Base-by-base conservation (phyloP, 2,888 invertebrate species). In the Punctoribates punctum region DNA sequence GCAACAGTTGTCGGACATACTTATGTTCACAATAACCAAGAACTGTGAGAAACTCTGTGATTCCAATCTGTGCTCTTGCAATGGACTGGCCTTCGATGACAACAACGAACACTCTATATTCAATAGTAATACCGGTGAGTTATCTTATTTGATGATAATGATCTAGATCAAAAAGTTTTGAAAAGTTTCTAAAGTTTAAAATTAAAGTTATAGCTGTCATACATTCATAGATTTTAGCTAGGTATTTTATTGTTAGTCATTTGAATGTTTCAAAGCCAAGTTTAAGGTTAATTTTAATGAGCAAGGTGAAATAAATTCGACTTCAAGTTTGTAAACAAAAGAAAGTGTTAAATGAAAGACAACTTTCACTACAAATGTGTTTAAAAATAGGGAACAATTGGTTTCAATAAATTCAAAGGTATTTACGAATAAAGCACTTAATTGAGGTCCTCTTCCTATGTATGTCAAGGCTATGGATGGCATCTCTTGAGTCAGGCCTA, bases 381-480 rank as follows among this genome's bases (percentile, higher is more conserved):
- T 11, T 42, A 42, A 42, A 42, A 42, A 42, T 42, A 42, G 42
- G 11, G 11, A 42, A 42, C 13, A 42, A 42, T 13, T 42, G 42
- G 5, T 13, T 42, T 42, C 42, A 42, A 13, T 42, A 42, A n/a
- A 42, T 42, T 42, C 42, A 42, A 9, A 42, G 6, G 13, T 34
- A 42, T 42, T 42, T 42, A 42, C 13, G 42, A 42, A 42, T 42
- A 42, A 42, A 42, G 42, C 42, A 13, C 13, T 42, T 5, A 42
- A 42, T 9, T 42, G 42, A 42, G 42, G 42, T 42, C 13, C 11
- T 13, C 11, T 42, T 42, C 42, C 11, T 42, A 34, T 42, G 42
- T 42, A 57, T 57, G 57, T 62, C 34, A 25, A 73, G 76, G 73
- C 73, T 76, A 76, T 62, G 76, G 76, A 25, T 76, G 76, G 76